Conservation (phyloP, 2,888 invertebrate genomes). For the Neoascia interrupta region DNA sequence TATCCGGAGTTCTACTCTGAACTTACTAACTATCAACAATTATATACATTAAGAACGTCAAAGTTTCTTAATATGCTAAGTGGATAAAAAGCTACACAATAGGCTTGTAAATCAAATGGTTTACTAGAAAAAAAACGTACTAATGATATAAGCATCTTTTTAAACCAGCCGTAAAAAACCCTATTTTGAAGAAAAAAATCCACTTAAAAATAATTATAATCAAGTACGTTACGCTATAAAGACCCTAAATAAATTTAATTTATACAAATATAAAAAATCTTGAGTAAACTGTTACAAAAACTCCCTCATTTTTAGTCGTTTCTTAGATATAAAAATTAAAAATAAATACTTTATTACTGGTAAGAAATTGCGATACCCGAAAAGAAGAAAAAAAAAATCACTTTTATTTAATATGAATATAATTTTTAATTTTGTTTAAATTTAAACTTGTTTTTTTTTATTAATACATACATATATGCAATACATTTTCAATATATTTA, state of each 20-base stretch:
- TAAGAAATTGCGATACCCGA: constrained; percentile 47
- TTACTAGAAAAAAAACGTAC: no score
- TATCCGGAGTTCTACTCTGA: no score
- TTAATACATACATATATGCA: constrained; percentile 44
- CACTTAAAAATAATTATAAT: no score
- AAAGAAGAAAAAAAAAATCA: constrained; percentile 12
- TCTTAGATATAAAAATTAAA: constrained; percentile 33
- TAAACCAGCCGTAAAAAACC: no score
- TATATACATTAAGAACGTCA: no score
- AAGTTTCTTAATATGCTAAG: no score
- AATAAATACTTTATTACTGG: constrained; percentile 17
- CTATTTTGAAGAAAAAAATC: no score
- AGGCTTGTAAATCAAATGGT: no score
- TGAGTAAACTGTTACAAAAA: constrained; percentile 4
- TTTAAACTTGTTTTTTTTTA: constrained; percentile 42
- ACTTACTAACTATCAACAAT: no score
- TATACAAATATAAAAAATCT: neutral
- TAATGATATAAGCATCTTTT: no score
- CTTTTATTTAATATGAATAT: constrained; percentile 8
- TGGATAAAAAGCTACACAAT: no score
- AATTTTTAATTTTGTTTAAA: constrained; percentile 29
- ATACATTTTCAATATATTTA: constrained; percentile 66
- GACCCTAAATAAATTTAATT: constrained; percentile 11
- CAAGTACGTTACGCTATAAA: no score
- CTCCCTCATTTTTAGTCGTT: constrained; percentile 55